Conservation (phyloP, 2,113 vertebrate species). For the Xiphias gladius region DNA sequence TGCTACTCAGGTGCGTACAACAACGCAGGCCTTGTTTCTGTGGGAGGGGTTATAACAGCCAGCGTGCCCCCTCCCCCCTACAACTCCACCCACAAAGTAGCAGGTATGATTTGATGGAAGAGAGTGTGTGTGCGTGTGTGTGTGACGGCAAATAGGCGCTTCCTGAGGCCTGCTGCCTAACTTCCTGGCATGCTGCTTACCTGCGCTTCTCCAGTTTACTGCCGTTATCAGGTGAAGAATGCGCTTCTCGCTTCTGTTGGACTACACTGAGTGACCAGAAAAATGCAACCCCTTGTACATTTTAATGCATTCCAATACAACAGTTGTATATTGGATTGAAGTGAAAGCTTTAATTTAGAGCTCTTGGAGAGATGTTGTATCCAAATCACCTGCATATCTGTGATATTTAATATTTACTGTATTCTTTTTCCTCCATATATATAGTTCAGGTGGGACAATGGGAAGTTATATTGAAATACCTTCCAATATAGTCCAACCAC, state of each 20-base stretch:
- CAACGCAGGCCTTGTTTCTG: constrained; percentile 93
- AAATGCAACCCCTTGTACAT: constrained; percentile 7
- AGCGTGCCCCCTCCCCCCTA: constrained; percentile 91
- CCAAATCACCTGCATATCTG: neutral
- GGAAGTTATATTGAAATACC: neutral
- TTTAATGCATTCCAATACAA: neutral
- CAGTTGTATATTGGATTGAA: neutral
- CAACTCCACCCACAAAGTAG: constrained; percentile 86
- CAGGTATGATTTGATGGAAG: constrained; percentile 87
- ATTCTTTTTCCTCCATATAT: neutral
- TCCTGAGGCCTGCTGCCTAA: constrained; percentile 72
- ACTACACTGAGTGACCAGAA: constrained; percentile 76
- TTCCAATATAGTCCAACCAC: neutral
- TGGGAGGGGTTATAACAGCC: constrained; percentile 93
- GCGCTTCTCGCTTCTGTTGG: constrained; percentile 38
- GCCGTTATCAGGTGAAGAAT: constrained; percentile 46
- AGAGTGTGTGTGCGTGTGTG: constrained; percentile 26
- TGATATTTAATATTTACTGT: neutral
- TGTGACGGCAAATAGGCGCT: constrained; percentile 34
- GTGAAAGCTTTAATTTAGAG: neutral
- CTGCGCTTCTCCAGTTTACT: constrained; percentile 56
- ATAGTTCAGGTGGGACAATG: neutral
- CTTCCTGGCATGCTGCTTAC: constrained; percentile 77
- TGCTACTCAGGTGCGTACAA: constrained; percentile 95
- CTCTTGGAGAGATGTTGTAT: neutral